phyloP scores from a whole-genome alignment of 2,113 vertebrate species.

The Antigone vipio region DNA sequence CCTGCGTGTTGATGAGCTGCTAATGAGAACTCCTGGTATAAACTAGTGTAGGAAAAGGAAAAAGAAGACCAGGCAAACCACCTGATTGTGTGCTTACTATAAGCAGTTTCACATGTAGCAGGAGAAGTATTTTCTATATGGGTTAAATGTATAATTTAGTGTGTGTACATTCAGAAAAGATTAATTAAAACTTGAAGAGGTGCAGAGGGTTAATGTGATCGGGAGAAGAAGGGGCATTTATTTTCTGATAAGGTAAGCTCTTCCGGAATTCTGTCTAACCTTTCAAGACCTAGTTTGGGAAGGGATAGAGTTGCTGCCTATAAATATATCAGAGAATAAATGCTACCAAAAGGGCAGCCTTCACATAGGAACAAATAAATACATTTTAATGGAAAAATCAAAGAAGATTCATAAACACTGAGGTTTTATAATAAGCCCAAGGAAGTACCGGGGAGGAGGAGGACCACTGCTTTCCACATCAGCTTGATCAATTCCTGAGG shows the following conservation, averaged over 20 bases:
- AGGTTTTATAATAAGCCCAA: neutral
- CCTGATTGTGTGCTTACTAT: neutral
- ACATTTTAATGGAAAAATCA: neutral
- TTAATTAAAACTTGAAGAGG: neutral
- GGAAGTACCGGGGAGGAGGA: neutral
- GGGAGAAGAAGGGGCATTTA: neutral
- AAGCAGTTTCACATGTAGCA: neutral
- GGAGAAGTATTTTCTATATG: neutral
- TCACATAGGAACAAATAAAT: neutral
- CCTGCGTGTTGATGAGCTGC: neutral
- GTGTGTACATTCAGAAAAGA: neutral
- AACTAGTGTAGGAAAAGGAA: neutral
- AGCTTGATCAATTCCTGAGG: neutral
- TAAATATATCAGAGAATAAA: neutral
- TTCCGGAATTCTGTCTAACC: neutral
- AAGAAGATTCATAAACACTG: neutral
- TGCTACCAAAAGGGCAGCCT: neutral
- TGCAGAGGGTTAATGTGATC: neutral
- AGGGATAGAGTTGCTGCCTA: neutral
- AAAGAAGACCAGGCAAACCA: neutral
- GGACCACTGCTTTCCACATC: neutral
- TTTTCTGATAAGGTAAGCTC: neutral
- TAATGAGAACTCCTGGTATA: neutral
- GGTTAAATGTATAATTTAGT: neutral
- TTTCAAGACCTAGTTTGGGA: neutral